phyloP scores from a whole-genome alignment of 2,797 vertebrate species.

The Epinephelus awoara region DNA sequence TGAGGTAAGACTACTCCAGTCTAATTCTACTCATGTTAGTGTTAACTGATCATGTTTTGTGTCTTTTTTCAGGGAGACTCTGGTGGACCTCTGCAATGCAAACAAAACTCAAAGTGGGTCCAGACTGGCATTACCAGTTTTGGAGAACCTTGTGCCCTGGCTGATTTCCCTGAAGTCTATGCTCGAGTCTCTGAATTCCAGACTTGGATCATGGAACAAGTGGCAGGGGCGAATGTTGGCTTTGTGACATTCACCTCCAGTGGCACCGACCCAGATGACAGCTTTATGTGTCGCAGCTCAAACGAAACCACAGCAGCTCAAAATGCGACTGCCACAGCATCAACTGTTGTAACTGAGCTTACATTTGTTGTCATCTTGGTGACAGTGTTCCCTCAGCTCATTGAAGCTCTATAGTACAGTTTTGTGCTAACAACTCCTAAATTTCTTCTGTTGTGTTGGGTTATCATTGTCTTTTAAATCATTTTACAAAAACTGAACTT shows the following conservation, averaged over 20 bases:
- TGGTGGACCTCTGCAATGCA: conserved; percentile 80
- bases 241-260: conserved; percentile 64
- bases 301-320: neutral
- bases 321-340: neutral
- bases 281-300: conserved; percentile 48
- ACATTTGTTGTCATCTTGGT: neutral
- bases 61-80: conserved; percentile 76
- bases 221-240: neutral
- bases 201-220: conserved; percentile 66
- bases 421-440: neutral
- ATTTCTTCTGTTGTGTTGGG: neutral
- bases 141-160: conserved; percentile 69
- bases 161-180: conserved; percentile 73
- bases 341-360: neutral
- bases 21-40: no score
- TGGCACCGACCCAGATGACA: conserved; percentile 64
- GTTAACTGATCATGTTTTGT: neutral
- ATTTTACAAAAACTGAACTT: neutral
- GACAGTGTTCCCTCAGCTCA: neutral
- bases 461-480: neutral
- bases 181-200: conserved; percentile 75
- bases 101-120: conserved; percentile 74
- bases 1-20: neutral
- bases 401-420: neutral
- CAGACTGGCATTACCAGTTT: conserved; percentile 80